Evolutionary conservation across 2,113 vertebrate genomes (phyloP).

Genomic region (Sakesphorus luctuosus): DNA sequence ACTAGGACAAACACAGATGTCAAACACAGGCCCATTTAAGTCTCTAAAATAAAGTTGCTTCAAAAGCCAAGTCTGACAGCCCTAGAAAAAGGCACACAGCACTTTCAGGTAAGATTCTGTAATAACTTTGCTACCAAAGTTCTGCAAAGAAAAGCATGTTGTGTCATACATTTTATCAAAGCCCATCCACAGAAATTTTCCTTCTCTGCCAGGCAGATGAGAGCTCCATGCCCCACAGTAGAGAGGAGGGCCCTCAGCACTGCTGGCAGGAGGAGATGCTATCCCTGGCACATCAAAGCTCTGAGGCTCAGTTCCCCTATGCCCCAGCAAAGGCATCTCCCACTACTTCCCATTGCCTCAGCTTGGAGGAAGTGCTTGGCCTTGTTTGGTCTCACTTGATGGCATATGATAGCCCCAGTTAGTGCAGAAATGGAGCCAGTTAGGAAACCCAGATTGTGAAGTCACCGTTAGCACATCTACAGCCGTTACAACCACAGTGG

Average conservation of each 20-base stretch:
- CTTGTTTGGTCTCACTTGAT: background rate
- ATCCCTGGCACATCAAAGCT: background rate
- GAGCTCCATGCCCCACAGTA: background rate
- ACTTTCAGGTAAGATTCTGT: background rate
- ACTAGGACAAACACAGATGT: background rate
- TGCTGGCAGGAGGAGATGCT: background rate
- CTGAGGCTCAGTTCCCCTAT: background rate
- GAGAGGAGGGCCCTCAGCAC: background rate
- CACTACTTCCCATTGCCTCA: background rate
- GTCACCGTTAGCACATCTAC: background rate
- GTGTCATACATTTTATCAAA: background rate
- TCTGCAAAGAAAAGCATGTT: background rate
- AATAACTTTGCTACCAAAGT: background rate
- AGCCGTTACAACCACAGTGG: accelerated
- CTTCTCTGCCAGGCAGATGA: background rate
- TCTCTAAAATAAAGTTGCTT: background rate
- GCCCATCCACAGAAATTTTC: background rate
- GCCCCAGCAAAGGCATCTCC: background rate
- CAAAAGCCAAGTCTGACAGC: background rate
- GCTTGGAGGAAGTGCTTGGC: background rate
- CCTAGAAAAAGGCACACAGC: background rate
- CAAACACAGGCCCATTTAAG: background rate
- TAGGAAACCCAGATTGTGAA: background rate
- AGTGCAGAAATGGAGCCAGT: background rate
- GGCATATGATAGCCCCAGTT: background rate